A percentile compares a stretch with the other conserved stretches of the same genome.
These are phyloP conservation scores for Fragum whitleyi DNA, from an alignment of 2,888 invertebrate species.

Conservation along the genomic window DNA sequence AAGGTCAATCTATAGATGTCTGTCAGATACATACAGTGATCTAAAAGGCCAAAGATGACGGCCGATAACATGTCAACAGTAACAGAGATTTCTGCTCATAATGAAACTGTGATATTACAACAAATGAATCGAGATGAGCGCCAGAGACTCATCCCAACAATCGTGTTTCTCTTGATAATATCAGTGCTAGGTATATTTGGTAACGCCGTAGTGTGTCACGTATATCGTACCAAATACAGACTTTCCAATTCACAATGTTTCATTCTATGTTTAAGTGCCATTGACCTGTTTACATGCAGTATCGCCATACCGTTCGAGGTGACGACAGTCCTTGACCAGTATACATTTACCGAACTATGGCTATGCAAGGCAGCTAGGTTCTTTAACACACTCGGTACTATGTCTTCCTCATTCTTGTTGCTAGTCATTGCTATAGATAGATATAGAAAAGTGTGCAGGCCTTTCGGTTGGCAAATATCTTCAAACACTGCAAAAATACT, in stretches of 20 bases:
- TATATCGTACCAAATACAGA: conserved; percentile 62
- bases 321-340: conserved; percentile 58
- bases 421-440: conserved; percentile 69
- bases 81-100: background rate
- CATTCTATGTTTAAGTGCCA: conserved; percentile 60
- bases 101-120: conserved; percentile 12
- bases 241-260: conserved; percentile 67
- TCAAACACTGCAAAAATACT: conserved; percentile 60
- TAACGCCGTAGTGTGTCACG: conserved; percentile 64
- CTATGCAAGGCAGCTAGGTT: conserved; percentile 64
- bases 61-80: background rate
- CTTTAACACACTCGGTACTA: conserved; percentile 60
- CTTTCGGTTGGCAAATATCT: conserved; percentile 70
- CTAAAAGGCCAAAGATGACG: no score
- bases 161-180: conserved; percentile 56
- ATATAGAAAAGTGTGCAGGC: conserved; percentile 73
- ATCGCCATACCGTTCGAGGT: conserved; percentile 68
- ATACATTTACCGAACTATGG: conserved; percentile 56
- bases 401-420: conserved; percentile 58
- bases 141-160: conserved; percentile 59
- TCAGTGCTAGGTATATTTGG: conserved; percentile 60
- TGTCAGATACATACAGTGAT: no score
- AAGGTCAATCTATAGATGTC: no score
- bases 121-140: conserved; percentile 59
- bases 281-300: conserved; percentile 67